Percentiles rank a stretch among this genome's conserved stretches.
These are phyloP conservation scores for Tribolium castaneum DNA, from an alignment of 1,140 invertebrate genomes.

Conservation along the genomic window DNA sequence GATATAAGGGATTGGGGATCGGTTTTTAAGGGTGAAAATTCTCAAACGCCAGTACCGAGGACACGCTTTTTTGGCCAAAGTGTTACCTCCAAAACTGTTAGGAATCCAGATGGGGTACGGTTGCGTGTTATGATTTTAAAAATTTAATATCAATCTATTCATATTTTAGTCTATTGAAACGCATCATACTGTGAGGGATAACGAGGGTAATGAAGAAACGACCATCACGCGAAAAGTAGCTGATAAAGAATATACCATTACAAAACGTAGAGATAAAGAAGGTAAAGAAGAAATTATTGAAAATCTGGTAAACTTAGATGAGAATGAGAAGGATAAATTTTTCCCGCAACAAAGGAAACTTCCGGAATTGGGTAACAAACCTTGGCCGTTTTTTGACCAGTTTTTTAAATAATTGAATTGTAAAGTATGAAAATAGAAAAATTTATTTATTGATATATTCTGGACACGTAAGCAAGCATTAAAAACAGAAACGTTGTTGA, in stretches of 20 bases:
- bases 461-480: no score
- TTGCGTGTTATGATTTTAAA: not conserved
- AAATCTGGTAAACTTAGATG: conserved; percentile 65
- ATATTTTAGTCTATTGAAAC: conserved; percentile 62
- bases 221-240: conserved; percentile 64
- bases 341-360: conserved; percentile 28
- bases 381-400: conserved; percentile 47
- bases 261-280: conserved; percentile 64
- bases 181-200: conserved; percentile 64
- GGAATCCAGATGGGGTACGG: conserved; percentile 64
- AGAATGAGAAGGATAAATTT: conserved; percentile 61
- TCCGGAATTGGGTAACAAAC: conserved; percentile 27
- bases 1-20: conserved; percentile 21
- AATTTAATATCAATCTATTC: conserved; percentile 24
- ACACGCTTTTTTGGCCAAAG: conserved; percentile 54
- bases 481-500: no score
- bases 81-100: conserved; percentile 61
- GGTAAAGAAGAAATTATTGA: conserved; percentile 65
- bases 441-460: not conserved
- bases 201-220: conserved; percentile 66
- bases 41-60: not conserved
- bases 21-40: not conserved
- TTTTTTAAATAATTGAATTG: conserved; percentile 46
- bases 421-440: not conserved
- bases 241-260: conserved; percentile 65